Evolutionary conservation across 1,140 invertebrate species (phyloP).

Genomic region (Luehdorfia chinensis): DNA sequence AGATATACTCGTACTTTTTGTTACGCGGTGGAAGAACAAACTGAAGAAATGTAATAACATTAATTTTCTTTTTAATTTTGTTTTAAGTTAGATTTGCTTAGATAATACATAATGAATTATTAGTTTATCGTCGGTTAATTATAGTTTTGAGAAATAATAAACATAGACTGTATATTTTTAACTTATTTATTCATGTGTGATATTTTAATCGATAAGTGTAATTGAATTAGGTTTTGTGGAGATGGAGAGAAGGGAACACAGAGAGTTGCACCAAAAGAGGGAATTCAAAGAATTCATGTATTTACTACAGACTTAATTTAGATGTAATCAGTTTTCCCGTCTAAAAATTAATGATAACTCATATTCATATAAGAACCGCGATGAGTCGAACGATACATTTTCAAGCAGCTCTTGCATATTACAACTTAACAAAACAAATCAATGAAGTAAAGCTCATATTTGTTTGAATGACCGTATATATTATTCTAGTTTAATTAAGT

Average conservation of each 20-base stretch:
- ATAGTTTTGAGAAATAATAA: no score
- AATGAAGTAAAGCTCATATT: neutral
- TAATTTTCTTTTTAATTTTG: constrained; percentile 6
- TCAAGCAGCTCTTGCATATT: neutral
- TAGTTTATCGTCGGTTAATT: no score
- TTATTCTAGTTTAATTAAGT: no score
- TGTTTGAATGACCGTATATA: no score
- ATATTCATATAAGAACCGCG: neutral
- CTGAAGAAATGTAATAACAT: no score
- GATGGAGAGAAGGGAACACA: neutral
- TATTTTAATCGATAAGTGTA: constrained; percentile 8
- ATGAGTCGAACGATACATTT: neutral
- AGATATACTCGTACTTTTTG: no score
- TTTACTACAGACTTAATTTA: constrained; percentile 1
- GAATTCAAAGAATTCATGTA: constrained; percentile 16
- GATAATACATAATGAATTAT: no score
- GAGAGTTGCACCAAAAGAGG: neutral
- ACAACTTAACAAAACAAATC: neutral
- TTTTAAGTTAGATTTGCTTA: no score
- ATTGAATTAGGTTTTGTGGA: neutral
- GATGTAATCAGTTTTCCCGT: neutral
- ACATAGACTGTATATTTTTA: constrained; percentile 14
- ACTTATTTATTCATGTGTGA: constrained; percentile 18
- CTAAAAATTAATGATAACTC: neutral
- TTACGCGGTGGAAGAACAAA: no score